These are phyloP conservation scores for Sclerurus mexicanus DNA, from an alignment of 2,113 vertebrate genomes.

Conservation along the genomic window DNA sequence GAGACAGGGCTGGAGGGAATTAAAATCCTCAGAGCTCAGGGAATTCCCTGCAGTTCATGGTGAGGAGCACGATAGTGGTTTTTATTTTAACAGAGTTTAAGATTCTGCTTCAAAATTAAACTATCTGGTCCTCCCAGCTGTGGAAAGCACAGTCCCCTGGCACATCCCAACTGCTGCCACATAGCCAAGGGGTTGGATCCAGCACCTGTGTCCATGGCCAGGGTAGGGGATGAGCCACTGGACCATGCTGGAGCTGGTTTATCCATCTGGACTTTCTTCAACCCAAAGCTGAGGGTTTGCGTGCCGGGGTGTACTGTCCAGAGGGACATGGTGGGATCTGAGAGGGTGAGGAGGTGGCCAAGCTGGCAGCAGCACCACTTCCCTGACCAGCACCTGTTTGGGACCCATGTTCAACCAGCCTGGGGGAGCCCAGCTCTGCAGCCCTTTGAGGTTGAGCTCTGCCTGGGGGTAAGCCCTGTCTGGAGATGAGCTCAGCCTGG, in stretches of 20 bases:
- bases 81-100: background rate
- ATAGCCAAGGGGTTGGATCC: background rate
- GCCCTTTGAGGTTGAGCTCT: background rate
- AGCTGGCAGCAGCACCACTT: background rate
- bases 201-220: accelerated
- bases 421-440: background rate
- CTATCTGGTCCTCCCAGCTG: background rate
- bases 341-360: background rate
- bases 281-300: accelerated
- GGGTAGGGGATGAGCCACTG: background rate
- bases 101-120: background rate
- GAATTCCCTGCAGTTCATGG: background rate
- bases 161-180: accelerated
- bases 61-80: accelerated
- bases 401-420: accelerated
- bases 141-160: background rate
- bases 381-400: accelerated
- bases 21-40: background rate
- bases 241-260: background rate
- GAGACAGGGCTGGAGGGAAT: background rate
- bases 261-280: background rate
- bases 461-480: background rate
- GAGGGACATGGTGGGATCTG: background rate
- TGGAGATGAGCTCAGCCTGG: background rate
- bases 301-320: accelerated